Base-by-base conservation (phyloP, 2,113 vertebrate genomes). In the Hyla sarda region DNA sequence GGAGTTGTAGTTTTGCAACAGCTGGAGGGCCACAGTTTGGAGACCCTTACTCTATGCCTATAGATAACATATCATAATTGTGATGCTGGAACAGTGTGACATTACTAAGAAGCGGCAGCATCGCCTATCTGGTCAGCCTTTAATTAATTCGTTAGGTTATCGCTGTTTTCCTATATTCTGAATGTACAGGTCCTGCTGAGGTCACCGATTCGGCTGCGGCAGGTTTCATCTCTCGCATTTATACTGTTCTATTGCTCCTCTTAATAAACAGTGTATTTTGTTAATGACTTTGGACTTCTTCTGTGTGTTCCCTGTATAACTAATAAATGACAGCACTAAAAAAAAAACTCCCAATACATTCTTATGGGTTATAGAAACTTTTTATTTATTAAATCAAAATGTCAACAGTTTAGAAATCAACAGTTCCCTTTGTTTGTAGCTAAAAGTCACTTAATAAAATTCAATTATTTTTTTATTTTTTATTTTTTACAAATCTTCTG, bases 221-320 rank as follows among this genome's bases (percentile, higher is more conserved):
- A 58, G 67, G 67, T 62, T 32, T 86, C 25, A 52, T 60, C 76
- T 65, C 62, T 72, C 32, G 34, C 76, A n/a, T 72, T 86, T 86
- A 41, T 86, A 80, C 76, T 41, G 62, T 86, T 86, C 48, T 69
- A 71, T 37, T 86, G 65, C 84, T 48, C 32, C 77, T 73, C 76
- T 85, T 32, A 86, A 86, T 86, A 86, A 86, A 86, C 84, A 54
- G 41, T 81, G 84, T 86, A 86, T 86, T 86, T 86, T 86, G 82
- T 83, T 83, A 83, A 83, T 83, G 80, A 81, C 54, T 58, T n/a
- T 23, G 25, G 60, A n/a, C n/a, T n/a, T n/a, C 45, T 41, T 41
- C 2, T 54, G 45, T 82, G 37, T 28, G 21, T 6, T n/a, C n/a
- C 17, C 54, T 14, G 16, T 14, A 21, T 14, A 12, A 4, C 1